Base-by-base conservation (phyloP, 2,888 invertebrate genomes). In the Pristionchus fissidentatus region DNA sequence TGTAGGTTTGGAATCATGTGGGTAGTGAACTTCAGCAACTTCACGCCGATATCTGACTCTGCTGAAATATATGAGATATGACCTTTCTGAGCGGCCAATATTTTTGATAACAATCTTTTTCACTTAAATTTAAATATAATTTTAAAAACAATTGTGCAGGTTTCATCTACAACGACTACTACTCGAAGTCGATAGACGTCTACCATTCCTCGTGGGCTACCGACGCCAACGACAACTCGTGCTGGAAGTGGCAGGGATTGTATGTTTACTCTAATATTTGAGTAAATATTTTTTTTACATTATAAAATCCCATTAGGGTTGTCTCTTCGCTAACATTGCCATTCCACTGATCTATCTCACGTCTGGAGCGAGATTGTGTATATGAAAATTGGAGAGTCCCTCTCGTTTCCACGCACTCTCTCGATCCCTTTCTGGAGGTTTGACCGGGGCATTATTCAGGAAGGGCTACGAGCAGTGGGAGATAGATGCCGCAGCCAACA, bases 111-210 rank as follows among this genome's bases (percentile, higher is more conserved):
- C n/a, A 55, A 4, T 55, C 55, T 55, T 55, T n/a, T 55, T 22
- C 97, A 0, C 96, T 97, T 94, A 29, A 8, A 49, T 38, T 32
- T 35, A 3, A 35, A 62, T 35, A 7, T n/a, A 32, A 35, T 62
- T 15, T 3, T 4, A 1, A 7, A n/a, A n/a, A n/a, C n/a, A n/a
- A n/a, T n/a, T 38, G 98, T 94, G 97, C 97, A 7, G 98, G 98
- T 0, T 91, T 97, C 3, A 96, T 99, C 87, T 99, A 99, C 94
- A 99, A 99, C 93, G 98, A 99, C 93, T 94, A 97, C 77, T 99
- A 98, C 94, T 97, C 98, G 19, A 98, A 97, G 93, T 96, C 97
- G 2, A 92, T 98, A 79, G 98, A 98, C 93, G 94, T 98, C 78
- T 98, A 98, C 94, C 97, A 97, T 1, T 96, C 87, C 29, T 84